Evolutionary conservation across 2,888 invertebrate species (phyloP).

Genomic region (Elegia similella): DNA sequence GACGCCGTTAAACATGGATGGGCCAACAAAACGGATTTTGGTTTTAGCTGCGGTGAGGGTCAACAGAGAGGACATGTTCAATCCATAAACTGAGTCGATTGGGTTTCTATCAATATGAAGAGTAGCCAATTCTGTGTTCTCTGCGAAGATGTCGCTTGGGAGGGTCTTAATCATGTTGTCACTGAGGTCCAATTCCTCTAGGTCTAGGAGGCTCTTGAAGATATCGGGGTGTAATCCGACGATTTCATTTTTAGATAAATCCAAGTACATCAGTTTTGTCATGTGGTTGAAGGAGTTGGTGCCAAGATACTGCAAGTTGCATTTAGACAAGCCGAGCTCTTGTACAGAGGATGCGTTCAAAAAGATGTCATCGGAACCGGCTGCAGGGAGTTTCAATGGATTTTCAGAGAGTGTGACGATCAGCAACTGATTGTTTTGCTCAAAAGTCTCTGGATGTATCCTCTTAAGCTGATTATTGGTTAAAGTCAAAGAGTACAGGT

Average conservation of each 20-base stretch:
- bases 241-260: conserved; percentile 85
- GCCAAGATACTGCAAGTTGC: conserved; percentile 84
- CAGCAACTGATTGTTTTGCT: conserved; percentile 83
- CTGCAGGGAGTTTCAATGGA: conserved; percentile 77
- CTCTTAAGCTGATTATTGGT: conserved; percentile 85
- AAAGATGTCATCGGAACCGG: conserved; percentile 70
- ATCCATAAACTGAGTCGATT: conserved; percentile 82
- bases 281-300: conserved; percentile 84
- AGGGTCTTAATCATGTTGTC: conserved; percentile 85
- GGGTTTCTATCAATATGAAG: conserved; percentile 87
- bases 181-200: conserved; percentile 88
- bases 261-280: conserved; percentile 84
- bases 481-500: conserved; percentile 86
- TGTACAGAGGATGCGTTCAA: conserved; percentile 84
- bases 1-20: conserved; percentile 84
- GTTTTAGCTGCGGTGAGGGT: conserved; percentile 87
- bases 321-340: conserved; percentile 87
- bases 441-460: conserved; percentile 87
- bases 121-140: conserved; percentile 84
- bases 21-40: conserved; percentile 83
- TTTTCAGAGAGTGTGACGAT: conserved; percentile 86
- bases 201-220: conserved; percentile 83
- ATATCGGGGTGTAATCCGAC: conserved; percentile 81
- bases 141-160: conserved; percentile 84
- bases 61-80: conserved; percentile 83